These are phyloP conservation scores for Rattus rattus DNA, from an alignment of 2,113 vertebrate species.

Conservation along the genomic window DNA sequence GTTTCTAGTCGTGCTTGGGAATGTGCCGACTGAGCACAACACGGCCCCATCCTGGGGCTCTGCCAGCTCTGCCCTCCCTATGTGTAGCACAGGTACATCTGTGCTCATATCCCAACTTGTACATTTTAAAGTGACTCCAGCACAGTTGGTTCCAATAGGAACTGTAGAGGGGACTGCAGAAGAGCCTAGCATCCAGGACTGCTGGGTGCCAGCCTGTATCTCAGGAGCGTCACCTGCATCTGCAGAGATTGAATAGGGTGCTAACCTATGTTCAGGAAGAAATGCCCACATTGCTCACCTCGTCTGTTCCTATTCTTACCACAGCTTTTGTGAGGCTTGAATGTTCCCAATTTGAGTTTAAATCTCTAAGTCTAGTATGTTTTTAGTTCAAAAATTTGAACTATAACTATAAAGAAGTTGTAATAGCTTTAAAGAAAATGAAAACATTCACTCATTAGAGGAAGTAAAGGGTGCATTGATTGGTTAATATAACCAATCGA, in stretches of 20 bases:
- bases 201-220: neutral
- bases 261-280: constrained; percentile 19
- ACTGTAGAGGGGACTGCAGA: neutral
- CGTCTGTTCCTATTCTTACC: neutral
- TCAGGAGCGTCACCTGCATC: neutral
- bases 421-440: constrained; percentile 28
- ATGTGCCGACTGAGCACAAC: constrained; percentile 61
- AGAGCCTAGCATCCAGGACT: neutral
- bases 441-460: constrained; percentile 28
- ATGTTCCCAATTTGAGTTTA: constrained; percentile 5
- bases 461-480: constrained; percentile 3
- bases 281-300: neutral
- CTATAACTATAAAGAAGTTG: constrained; percentile 29
- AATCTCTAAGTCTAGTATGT: neutral
- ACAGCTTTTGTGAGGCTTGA: neutral
- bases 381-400: neutral
- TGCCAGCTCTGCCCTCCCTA: constrained; percentile 44
- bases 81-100: constrained; percentile 43
- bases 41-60: constrained; percentile 33
- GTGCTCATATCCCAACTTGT: constrained; percentile 33
- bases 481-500: neutral
- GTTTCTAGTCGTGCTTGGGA: constrained; percentile 74
- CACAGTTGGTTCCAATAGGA: neutral
- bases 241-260: neutral
- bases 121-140: constrained; percentile 8